A percentile compares a stretch with the other conserved stretches of the same genome.
These are phyloP conservation scores for Dynastes maya DNA, from an alignment of 2,888 invertebrate genomes.

Conservation along the genomic window DNA sequence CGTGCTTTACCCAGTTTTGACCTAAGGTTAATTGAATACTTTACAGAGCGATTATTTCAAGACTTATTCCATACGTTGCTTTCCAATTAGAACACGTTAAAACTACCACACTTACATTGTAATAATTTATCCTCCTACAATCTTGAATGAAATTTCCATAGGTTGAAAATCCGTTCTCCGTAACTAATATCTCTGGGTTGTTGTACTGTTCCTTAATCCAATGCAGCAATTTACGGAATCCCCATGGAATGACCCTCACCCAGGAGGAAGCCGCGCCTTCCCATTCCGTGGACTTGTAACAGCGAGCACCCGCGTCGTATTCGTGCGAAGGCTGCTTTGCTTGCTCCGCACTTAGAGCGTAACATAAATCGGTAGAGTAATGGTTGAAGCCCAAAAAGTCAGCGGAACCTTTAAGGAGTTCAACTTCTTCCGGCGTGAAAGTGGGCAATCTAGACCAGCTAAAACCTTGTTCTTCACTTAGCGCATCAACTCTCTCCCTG, in stretches of 20 bases:
- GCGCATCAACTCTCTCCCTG: slow-evolving; percentile 68
- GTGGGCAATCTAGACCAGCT: slow-evolving; percentile 69
- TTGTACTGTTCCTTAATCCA: slow-evolving; percentile 68
- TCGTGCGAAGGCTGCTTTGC: slow-evolving; percentile 69
- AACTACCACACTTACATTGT: slow-evolving; percentile 49
- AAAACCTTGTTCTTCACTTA: slow-evolving; percentile 69
- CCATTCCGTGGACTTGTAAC: slow-evolving; percentile 71
- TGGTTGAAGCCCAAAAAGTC: slow-evolving; percentile 81
- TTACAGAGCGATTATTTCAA: too few relatives aligned
- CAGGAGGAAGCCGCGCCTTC: slow-evolving; percentile 71
- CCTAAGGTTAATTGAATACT: too few relatives aligned
- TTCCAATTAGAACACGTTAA: too few relatives aligned
- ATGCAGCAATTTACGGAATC: slow-evolving; percentile 73
- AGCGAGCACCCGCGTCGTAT: slow-evolving; percentile 69
- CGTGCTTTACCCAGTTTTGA: too few relatives aligned
- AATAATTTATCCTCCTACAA: slow-evolving; percentile 63
- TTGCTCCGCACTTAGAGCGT: slow-evolving; percentile 62
- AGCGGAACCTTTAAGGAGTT: slow-evolving; percentile 70
- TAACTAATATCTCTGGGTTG: slow-evolving; percentile 74
- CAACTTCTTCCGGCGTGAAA: slow-evolving; percentile 70
- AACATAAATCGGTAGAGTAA: slow-evolving; percentile 72
- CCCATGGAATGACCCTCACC: slow-evolving; percentile 76
- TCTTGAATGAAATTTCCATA: slow-evolving; percentile 58
- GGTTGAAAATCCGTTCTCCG: slow-evolving; percentile 76
- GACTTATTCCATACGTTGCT: too few relatives aligned